Evolutionary conservation across 2,888 invertebrate species (phyloP).

Genomic region (Eilema depressum): DNA sequence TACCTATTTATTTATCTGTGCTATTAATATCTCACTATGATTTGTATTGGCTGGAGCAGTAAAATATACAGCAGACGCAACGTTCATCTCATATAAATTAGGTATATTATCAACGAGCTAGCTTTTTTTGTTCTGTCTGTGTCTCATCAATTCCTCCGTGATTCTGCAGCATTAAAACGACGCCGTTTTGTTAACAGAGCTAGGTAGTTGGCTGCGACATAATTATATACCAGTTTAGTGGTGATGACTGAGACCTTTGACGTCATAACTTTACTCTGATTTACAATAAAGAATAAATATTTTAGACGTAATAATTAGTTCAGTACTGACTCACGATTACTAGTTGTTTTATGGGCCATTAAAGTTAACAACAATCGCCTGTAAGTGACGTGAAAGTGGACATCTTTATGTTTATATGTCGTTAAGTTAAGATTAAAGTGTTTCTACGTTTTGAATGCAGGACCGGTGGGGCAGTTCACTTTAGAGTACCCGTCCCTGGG

Average conservation of each 20-base stretch:
- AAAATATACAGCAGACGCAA: not conserved
- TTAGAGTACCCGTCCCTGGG: constrained; percentile 46
- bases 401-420: constrained; percentile 80
- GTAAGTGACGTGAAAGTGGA: constrained; percentile 78
- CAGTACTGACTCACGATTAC: constrained; percentile 58
- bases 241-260: not conserved
- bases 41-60: not conserved
- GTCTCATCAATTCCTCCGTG: no score
- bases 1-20: not conserved
- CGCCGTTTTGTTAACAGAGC: no score
- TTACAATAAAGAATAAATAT: constrained; percentile 38
- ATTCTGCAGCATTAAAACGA: no score
- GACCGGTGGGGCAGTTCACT: constrained; percentile 31
- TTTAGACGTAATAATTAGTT: constrained; percentile 64
- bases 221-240: no score
- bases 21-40: not conserved
- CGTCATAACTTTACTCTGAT: not conserved
- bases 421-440: constrained; percentile 80
- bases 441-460: constrained; percentile 58
- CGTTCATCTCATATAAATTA: not conserved
- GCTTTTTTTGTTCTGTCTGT: not conserved
- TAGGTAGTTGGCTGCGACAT: no score
- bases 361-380: constrained; percentile 85
- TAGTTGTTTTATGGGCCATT: constrained; percentile 80
- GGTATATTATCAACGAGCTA: not conserved